Conservation (phyloP, 92 coral and sea anemone species). For the Virgularia gustaviana region DNA sequence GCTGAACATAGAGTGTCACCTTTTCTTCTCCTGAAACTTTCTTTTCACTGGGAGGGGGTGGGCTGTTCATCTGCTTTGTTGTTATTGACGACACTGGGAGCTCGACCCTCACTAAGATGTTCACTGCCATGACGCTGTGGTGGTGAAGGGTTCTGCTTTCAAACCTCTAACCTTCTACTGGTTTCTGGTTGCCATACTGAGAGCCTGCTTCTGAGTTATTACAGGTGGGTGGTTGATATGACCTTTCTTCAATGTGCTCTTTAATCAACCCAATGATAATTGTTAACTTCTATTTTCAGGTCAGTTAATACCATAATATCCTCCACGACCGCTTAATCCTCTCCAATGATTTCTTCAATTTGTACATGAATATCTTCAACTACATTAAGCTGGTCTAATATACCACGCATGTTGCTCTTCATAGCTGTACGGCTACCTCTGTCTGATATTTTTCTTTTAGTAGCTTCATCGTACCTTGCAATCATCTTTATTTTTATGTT, state of each 20-base stretch:
- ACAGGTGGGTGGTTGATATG: not conserved
- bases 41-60: not conserved
- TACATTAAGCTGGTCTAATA: not conserved
- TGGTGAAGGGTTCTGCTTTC: no score
- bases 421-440: slow-evolving; percentile 9
- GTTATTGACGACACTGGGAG: no score
- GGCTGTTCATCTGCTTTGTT: no score
- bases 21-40: slow-evolving; percentile 4
- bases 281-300: not conserved
- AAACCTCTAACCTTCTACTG: no score
- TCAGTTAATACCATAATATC: not conserved
- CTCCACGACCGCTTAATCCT: not conserved
- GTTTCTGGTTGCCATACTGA: not conserved
- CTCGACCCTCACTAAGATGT: no score
- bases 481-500: not conserved
- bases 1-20: slow-evolving; percentile 10
- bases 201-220: not conserved
- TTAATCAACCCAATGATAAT: not conserved
- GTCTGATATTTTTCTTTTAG: not conserved
- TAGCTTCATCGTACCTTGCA: not conserved
- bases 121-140: no score
- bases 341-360: not conserved
- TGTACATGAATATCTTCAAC: not conserved
- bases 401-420: not conserved
- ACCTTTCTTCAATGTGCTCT: slow-evolving; percentile 6